These are phyloP conservation scores for Balaeniceps rex DNA, from an alignment of 2,113 vertebrate species.

Conservation along the genomic window DNA sequence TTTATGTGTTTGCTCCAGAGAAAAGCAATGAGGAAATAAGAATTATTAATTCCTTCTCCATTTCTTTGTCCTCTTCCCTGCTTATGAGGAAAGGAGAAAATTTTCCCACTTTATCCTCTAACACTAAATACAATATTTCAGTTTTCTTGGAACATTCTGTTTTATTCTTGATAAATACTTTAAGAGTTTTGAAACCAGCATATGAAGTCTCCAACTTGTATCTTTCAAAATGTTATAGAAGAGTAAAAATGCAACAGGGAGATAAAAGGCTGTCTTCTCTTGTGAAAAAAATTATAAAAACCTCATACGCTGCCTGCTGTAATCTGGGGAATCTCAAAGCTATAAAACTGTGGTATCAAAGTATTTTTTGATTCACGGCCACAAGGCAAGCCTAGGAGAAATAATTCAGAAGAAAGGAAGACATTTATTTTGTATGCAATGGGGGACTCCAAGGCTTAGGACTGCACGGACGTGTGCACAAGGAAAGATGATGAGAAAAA, in stretches of 20 bases:
- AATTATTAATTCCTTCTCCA: background rate
- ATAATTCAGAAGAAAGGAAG: background rate
- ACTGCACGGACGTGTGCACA: background rate
- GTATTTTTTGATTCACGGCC: background rate
- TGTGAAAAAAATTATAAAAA: background rate
- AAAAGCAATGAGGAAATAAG: background rate
- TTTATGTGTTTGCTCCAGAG: background rate
- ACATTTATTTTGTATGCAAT: background rate
- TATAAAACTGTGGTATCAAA: background rate
- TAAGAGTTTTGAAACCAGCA: background rate
- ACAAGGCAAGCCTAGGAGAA: background rate
- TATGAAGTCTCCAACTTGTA: background rate
- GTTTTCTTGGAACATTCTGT: background rate
- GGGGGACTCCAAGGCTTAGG: background rate
- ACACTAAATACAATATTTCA: background rate
- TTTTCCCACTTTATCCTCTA: background rate
- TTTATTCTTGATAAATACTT: background rate
- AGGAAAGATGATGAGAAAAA: conserved; percentile 10
- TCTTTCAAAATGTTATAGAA: background rate
- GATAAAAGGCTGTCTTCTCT: background rate
- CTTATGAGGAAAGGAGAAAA: background rate
- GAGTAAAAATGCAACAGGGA: background rate
- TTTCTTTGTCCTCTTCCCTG: background rate
- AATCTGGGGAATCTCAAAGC: background rate
- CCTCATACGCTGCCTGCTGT: background rate